Evolutionary conservation across 2,888 invertebrate species (phyloP), one percentile per base, ranked within the genome.

Genomic region (Apodemia zela): DNA sequence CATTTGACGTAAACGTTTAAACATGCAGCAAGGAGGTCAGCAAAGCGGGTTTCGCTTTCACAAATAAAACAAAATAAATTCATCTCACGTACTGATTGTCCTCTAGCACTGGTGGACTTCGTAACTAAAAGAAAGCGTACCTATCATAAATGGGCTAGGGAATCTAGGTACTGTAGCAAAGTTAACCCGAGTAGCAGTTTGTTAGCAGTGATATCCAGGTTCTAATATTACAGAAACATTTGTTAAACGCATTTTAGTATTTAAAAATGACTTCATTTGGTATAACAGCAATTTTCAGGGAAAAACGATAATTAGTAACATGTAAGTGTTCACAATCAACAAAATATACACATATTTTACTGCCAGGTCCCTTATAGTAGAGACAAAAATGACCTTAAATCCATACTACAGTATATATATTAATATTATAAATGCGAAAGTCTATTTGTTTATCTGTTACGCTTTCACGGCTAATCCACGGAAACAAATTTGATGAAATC

Each of bases 81-180:
- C 91, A 85, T 85, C 84, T 87, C 91, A 91, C 90, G 90, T 90
- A 89, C 89, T 81, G 90, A 90, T 89, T 89, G 89, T 90, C 90
- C 90, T 86, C 89, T 74, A 82, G 79, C 81, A 79, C 77, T 85
- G 81, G 80, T 82, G 82, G 82, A 79, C 82, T 84, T 87, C 84
- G 88, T 88, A 84, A 87, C 80, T 84, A 87, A 90, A 90, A 90
- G 89, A 91, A 89, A 90, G 90, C 86, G 85, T 86, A 21, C 21
- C 21, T 21, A 85, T 85, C 83, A 84, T 82, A 82, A 82, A 80
- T 80, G 77, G 79, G 77, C 78, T 77, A 73, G 72, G 68, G 68
- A 71, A 71, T 68, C 69, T 67, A 78, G 47, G 17, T 47, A 17
- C 47, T 5, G 10, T 17, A 1, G 10, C 33, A n/a, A n/a, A n/a